Evolutionary conservation across 1,140 invertebrate genomes (phyloP).

Genomic region (Aleiodes sp.): DNA sequence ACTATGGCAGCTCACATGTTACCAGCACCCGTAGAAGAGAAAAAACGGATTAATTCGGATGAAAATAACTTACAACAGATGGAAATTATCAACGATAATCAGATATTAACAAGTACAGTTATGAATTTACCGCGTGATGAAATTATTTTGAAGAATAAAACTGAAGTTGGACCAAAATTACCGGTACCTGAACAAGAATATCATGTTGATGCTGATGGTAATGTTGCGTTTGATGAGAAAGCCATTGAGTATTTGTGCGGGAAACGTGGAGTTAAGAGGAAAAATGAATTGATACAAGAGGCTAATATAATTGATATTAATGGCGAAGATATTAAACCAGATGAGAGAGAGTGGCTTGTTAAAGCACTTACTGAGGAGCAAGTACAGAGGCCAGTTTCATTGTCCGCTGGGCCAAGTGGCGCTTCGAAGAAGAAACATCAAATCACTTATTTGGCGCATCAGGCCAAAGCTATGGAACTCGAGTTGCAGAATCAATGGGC

Average conservation of each 20-base stretch:
- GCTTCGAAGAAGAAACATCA: conserved; percentile 82
- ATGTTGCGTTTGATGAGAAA: conserved; percentile 62
- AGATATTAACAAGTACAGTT: conserved; percentile 49
- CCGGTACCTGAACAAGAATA: conserved; percentile 65
- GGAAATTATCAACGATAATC: conserved; percentile 20
- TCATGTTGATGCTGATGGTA: conserved; percentile 57
- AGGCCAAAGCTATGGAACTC: conserved; percentile 92
- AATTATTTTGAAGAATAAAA: conserved; percentile 60
- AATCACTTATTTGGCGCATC: conserved; percentile 94
- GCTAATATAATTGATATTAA: conserved; percentile 83
- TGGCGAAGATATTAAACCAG: conserved; percentile 82
- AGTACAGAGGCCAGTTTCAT: conserved; percentile 62
- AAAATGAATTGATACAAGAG: conserved; percentile 64
- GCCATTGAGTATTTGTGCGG: conserved; percentile 63
- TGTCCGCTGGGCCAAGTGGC: conserved; percentile 54
- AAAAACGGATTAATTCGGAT: not conserved
- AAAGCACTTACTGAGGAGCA: conserved; percentile 83
- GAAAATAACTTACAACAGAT: not conserved
- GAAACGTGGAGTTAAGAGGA: conserved; percentile 64
- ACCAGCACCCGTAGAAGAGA: not conserved
- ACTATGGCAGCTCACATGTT: conserved; percentile 26
- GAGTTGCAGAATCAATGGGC: conserved; percentile 95
- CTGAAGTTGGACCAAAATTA: conserved; percentile 61
- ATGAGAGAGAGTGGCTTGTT: conserved; percentile 81
- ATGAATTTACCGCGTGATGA: conserved; percentile 58